Percentiles rank a stretch among this genome's conserved stretches.
These are phyloP conservation scores for Falcunculus frontatus DNA, from an alignment of 2,113 vertebrate genomes.

Conservation along the genomic window DNA sequence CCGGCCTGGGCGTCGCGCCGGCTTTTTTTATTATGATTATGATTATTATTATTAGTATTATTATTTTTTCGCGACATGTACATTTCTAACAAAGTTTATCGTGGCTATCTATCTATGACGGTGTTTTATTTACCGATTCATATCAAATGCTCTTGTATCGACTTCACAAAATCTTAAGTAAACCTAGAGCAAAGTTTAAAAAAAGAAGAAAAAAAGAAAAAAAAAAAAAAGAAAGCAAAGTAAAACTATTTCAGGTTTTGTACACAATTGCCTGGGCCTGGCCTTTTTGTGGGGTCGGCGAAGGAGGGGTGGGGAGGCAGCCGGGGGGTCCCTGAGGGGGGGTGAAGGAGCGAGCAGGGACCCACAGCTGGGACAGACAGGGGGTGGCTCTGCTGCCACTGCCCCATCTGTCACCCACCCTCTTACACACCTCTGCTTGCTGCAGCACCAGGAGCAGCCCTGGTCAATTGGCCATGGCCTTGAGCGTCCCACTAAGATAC, in stretches of 20 bases:
- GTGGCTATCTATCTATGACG: constrained; percentile 82
- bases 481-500: neutral
- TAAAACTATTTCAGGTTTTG: constrained; percentile 93
- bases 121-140: constrained; percentile 89
- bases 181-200: constrained; percentile 87
- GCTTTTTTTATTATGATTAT: constrained; percentile 75
- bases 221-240: constrained; percentile 42
- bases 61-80: constrained; percentile 85
- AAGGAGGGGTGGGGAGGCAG: neutral
- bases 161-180: constrained; percentile 82
- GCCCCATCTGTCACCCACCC: neutral
- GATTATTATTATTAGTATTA: constrained; percentile 67
- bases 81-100: constrained; percentile 88
- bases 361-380: neutral
- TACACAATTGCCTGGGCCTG: constrained; percentile 81
- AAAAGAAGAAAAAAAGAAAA: constrained; percentile 47
- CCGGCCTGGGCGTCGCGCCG: constrained; percentile 65
- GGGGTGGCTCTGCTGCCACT: neutral
- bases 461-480: rapidly evolving
- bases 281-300: constrained; percentile 75
- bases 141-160: constrained; percentile 84
- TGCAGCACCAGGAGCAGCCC: neutral
- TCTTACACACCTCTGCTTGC: neutral
- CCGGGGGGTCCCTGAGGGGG: rapidly evolving
- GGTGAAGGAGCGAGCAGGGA: neutral